Evolutionary conservation across 1,140 invertebrate species (phyloP).

Genomic region (Melitaea cinxia): DNA sequence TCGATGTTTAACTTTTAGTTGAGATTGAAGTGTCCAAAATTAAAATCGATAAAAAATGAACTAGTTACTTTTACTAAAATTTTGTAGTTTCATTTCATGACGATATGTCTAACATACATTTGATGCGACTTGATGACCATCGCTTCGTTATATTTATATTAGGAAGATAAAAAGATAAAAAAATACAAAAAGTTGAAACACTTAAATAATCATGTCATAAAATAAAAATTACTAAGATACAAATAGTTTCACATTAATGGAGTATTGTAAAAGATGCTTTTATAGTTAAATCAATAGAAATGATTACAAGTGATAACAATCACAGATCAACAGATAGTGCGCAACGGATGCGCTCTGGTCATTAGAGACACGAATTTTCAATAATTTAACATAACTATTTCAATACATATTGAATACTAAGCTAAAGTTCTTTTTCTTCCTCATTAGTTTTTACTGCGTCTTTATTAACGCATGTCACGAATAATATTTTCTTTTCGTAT

Average conservation of each 20-base stretch:
- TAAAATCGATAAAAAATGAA: no score
- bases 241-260: background rate
- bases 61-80: no score
- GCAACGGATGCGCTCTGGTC: background rate
- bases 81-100: no score
- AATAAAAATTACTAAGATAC: background rate
- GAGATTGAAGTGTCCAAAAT: background rate
- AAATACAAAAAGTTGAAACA: no score
- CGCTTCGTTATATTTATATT: no score
- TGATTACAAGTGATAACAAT: background rate
- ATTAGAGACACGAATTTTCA: slow-evolving; percentile 4
- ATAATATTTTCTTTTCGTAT: background rate
- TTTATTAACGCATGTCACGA: background rate
- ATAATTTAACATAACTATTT: background rate
- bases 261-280: background rate
- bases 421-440: background rate
- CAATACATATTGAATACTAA: background rate
- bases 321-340: background rate
- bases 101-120: no score
- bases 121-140: no score
- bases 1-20: background rate
- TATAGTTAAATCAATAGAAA: background rate
- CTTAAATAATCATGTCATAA: background rate
- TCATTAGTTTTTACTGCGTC: background rate
- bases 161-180: no score